phyloP scores from a whole-genome alignment of 2,888 invertebrate genomes.

The Lochmaea crataegi region DNA sequence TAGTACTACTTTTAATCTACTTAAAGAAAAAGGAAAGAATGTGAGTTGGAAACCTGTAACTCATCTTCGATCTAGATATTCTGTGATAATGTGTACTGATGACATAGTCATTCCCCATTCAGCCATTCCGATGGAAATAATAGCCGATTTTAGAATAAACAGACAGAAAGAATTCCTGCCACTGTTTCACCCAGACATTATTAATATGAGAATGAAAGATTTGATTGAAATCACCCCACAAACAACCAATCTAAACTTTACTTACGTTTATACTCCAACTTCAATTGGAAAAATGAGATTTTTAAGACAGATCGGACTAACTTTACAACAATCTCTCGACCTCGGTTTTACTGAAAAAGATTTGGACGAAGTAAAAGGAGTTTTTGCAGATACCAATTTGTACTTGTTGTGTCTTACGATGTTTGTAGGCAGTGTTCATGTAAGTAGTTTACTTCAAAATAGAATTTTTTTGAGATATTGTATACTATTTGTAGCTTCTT shows the following conservation, averaged over 20 bases:
- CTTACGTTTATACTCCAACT: slow-evolving; percentile 79
- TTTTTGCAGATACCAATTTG: slow-evolving; percentile 95
- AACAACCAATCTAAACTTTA: slow-evolving; percentile 73
- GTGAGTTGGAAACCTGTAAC: slow-evolving; percentile 70
- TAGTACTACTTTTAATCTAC: slow-evolving; percentile 79
- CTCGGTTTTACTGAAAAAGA: slow-evolving; percentile 94
- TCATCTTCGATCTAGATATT: slow-evolving; percentile 80
- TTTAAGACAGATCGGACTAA: slow-evolving; percentile 80
- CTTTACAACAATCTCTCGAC: slow-evolving; percentile 76
- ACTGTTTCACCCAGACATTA: slow-evolving; percentile 83
- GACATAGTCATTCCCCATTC: slow-evolving; percentile 58
- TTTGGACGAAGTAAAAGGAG: slow-evolving; percentile 95
- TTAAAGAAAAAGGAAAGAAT: slow-evolving; percentile 66
- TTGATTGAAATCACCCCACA: slow-evolving; percentile 75
- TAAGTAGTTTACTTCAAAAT: slow-evolving; percentile 68
- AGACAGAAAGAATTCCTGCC: slow-evolving; percentile 79
- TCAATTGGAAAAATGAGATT: slow-evolving; percentile 83
- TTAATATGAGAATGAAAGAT: slow-evolving; percentile 83
- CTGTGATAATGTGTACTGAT: slow-evolving; percentile 84
- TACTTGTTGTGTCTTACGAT: slow-evolving; percentile 91
- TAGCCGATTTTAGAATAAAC: slow-evolving; percentile 69
- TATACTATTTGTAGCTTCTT: slow-evolving; percentile 74
- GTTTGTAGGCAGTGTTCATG: slow-evolving; percentile 91
- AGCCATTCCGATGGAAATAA: slow-evolving; percentile 58
- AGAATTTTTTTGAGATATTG: background rate